These are phyloP conservation scores for Saccopteryx bilineata DNA, from an alignment of 2,113 vertebrate genomes.

Conservation along the genomic window DNA sequence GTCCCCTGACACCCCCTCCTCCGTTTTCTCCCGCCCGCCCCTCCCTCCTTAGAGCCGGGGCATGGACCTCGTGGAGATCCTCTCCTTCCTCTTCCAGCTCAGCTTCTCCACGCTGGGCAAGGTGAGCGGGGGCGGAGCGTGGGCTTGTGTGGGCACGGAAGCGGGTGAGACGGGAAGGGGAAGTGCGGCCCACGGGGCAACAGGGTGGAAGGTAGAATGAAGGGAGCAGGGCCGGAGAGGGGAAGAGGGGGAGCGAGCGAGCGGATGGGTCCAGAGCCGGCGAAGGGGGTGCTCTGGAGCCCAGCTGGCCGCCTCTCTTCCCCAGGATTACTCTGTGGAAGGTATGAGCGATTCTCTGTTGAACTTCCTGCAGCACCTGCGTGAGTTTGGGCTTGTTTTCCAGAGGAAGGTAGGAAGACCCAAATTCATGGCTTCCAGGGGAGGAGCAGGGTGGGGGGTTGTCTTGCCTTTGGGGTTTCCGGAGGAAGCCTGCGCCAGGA, in stretches of 20 bases:
- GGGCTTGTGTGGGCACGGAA: neutral
- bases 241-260: neutral
- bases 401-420: conserved; percentile 92
- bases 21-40: neutral
- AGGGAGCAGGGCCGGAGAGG: neutral
- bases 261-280: too few species aligned
- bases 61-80: conserved; percentile 96
- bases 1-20: neutral
- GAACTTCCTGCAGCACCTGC: conserved; percentile 94
- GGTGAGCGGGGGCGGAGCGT: conserved; percentile 86
- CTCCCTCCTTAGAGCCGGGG: conserved; percentile 89
- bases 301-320: neutral
- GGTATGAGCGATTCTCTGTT: conserved; percentile 97
- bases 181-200: neutral
- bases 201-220: neutral
- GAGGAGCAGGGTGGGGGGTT: neutral
- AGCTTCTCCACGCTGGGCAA: conserved; percentile 96
- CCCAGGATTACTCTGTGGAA: conserved; percentile 96
- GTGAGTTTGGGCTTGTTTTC: conserved; percentile 96
- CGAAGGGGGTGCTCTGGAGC: neutral
- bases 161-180: neutral
- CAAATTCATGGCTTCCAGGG: neutral
- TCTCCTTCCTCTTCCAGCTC: conserved; percentile 96
- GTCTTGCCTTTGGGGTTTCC: neutral
- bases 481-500: neutral